phyloP scores from a whole-genome alignment of 2,113 vertebrate species.

The Alethe diademata region DNA sequence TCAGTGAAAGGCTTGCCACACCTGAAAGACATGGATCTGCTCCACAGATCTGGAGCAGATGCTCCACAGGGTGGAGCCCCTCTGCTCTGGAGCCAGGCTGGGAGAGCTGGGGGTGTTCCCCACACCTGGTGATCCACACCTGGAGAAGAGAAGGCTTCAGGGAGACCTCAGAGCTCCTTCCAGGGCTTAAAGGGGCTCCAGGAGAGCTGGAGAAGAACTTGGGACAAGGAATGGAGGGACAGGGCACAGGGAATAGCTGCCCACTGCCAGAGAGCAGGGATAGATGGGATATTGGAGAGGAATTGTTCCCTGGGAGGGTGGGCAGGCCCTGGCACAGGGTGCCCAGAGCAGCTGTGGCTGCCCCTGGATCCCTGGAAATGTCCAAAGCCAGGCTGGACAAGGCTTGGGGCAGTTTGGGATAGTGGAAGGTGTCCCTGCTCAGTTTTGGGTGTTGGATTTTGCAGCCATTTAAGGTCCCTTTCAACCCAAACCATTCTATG shows the following conservation, averaged over 20 bases:
- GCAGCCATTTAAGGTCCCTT: background rate
- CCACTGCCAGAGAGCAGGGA: background rate
- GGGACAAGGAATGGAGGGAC: background rate
- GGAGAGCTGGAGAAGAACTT: background rate
- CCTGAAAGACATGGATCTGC: background rate
- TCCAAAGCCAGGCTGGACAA: fast-evolving
- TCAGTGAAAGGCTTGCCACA: background rate
- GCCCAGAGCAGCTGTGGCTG: background rate
- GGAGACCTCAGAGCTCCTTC: background rate
- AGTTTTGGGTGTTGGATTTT: background rate
- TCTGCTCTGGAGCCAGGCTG: background rate
- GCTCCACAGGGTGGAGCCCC: background rate
- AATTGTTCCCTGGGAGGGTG: background rate
- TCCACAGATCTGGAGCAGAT: background rate
- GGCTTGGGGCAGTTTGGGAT: background rate
- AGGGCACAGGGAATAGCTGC: background rate
- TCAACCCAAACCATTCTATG: background rate
- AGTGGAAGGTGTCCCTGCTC: background rate
- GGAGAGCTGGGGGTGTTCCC: background rate
- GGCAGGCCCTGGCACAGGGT: background rate
- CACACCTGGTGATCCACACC: background rate
- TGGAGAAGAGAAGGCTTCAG: background rate
- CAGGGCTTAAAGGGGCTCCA: background rate
- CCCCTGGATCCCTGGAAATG: background rate
- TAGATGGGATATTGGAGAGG: background rate